Percentiles rank a stretch among this genome's conserved stretches.
phyloP scores from a whole-genome alignment of 92 coral and sea anemone species.

The Epizoanthus rinbou region DNA sequence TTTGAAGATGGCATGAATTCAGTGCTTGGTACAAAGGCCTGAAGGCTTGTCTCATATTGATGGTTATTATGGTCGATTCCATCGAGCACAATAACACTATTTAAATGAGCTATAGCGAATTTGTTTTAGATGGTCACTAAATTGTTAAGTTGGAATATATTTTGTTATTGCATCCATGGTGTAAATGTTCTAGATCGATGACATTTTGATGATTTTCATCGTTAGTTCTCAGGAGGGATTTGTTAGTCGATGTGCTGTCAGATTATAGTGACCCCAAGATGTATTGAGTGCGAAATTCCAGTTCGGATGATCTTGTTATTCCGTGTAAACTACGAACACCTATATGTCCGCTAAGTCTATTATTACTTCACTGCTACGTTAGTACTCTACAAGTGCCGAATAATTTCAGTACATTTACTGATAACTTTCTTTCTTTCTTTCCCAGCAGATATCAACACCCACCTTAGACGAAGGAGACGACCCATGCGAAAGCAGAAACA shows the following conservation, averaged over 20 bases:
- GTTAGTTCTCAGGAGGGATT: not conserved
- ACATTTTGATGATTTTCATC: not conserved
- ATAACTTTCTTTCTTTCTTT: not conserved
- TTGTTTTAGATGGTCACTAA: no score
- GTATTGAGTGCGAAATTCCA: slow-evolving; percentile 15
- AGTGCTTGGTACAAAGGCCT: no score
- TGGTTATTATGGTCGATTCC: no score
- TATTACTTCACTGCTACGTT: not conserved
- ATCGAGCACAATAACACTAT: no score
- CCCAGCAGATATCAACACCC: slow-evolving; percentile 37
- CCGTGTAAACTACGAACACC: slow-evolving; percentile 9
- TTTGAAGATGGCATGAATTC: no score
- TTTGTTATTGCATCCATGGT: not conserved
- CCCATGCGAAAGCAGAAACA: slow-evolving; percentile 59
- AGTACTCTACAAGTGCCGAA: not conserved
- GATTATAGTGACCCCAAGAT: slow-evolving; percentile 19
- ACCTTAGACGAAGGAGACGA: slow-evolving; percentile 47
- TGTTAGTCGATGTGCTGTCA: slow-evolving; percentile 1
- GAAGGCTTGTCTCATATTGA: no score
- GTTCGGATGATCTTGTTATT: not conserved
- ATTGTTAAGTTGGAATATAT: no score
- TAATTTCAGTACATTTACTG: not conserved
- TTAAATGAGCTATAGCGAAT: no score
- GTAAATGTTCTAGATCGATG: slow-evolving; percentile 13
- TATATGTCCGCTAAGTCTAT: not conserved